A percentile compares a stretch with the other conserved stretches of the same genome.
phyloP scores from a whole-genome alignment of 2,113 vertebrate genomes.

The Apistogramma diplotaenia region DNA sequence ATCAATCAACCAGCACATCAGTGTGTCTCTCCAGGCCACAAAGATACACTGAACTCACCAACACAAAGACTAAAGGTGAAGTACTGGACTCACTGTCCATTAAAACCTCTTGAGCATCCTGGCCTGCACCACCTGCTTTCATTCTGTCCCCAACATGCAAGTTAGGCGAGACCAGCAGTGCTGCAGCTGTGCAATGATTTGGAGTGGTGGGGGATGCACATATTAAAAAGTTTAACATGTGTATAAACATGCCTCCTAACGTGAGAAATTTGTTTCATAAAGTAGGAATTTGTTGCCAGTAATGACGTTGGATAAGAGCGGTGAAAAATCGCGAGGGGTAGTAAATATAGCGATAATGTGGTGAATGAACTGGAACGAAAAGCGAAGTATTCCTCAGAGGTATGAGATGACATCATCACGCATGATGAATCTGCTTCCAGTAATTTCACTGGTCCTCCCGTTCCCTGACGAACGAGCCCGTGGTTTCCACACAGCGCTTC shows the following conservation, averaged over 20 bases:
- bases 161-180: neutral
- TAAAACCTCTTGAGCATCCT: neutral
- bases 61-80: too few species aligned
- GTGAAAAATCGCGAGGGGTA: neutral
- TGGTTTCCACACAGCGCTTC: conserved; percentile 11
- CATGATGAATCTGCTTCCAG: neutral
- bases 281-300: neutral
- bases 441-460: neutral
- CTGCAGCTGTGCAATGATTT: neutral
- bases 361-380: neutral
- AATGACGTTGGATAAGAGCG: neutral
- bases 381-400: neutral
- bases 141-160: neutral
- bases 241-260: neutral
- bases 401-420: neutral
- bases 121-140: neutral
- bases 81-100: neutral
- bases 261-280: neutral
- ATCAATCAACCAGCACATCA: too few species aligned
- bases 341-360: neutral
- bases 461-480: neutral
- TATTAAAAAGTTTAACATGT: neutral
- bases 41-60: too few species aligned
- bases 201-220: neutral
- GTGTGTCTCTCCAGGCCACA: too few species aligned